Conservation (phyloP, 2,888 invertebrate genomes). For the Lithophane ornitopus region DNA sequence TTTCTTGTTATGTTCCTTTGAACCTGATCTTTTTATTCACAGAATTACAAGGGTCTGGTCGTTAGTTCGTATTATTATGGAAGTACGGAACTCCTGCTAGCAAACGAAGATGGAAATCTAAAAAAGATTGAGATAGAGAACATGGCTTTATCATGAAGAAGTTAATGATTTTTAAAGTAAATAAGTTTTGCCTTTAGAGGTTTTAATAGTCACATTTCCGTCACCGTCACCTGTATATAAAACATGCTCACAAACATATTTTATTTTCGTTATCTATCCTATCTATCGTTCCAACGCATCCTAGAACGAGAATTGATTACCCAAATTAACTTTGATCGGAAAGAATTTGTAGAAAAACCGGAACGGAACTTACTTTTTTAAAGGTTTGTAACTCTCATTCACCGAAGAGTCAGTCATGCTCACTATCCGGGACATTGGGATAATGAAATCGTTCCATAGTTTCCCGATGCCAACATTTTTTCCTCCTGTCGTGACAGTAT, state of each 20-base stretch:
- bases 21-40: not conserved
- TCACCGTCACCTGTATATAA: not conserved
- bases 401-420: constrained; percentile 79
- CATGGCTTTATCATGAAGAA: not conserved
- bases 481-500: constrained; percentile 86
- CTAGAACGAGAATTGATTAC: constrained; percentile 40
- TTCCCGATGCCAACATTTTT: constrained; percentile 84
- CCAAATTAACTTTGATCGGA: constrained; percentile 44
- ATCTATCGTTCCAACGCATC: constrained; percentile 12
- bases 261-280: not conserved
- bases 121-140: not conserved
- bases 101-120: not conserved
- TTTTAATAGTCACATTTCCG: not conserved
- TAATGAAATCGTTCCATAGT: constrained; percentile 84
- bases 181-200: no score
- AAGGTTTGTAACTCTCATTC: constrained; percentile 71
- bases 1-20: constrained; percentile 4
- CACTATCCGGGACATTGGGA: constrained; percentile 76
- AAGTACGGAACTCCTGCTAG: no score
- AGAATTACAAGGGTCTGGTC: not conserved
- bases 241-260: not conserved
- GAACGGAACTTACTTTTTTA: constrained; percentile 57
- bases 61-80: not conserved
- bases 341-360: constrained; percentile 58
- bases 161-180: not conserved